Evolutionary conservation across 2,888 invertebrate species (phyloP).

Genomic region (Petrophora chlorosata): DNA sequence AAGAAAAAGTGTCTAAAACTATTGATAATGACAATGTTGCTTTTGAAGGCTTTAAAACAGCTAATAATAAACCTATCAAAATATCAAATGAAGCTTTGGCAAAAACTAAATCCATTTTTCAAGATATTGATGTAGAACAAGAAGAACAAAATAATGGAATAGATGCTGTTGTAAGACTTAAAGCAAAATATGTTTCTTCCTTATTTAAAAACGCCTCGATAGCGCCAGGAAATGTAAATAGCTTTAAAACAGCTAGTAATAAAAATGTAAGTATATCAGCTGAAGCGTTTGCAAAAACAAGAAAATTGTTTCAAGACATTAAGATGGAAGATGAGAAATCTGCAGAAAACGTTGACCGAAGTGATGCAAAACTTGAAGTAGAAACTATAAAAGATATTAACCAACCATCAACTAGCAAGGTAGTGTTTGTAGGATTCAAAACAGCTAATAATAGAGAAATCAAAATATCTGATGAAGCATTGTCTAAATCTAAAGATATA

Average conservation of each 20-base stretch:
- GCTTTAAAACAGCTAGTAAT: slow-evolving; percentile 67
- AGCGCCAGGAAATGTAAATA: slow-evolving; percentile 19
- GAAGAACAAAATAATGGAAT: not conserved
- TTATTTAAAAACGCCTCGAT: not conserved
- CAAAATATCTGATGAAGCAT: slow-evolving; percentile 47
- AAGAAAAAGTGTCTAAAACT: slow-evolving; percentile 24
- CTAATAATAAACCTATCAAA: slow-evolving; percentile 52
- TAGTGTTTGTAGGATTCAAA: slow-evolving; percentile 38
- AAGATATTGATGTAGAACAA: slow-evolving; percentile 34
- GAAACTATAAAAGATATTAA: not conserved
- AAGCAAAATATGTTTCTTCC: not conserved
- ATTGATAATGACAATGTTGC: not conserved
- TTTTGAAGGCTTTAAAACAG: slow-evolving; percentile 50
- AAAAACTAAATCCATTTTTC: slow-evolving; percentile 44
- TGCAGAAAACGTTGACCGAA: no score
- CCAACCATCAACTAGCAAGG: slow-evolving; percentile 1
- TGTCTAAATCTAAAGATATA: slow-evolving; percentile 48
- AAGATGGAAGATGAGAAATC: no score
- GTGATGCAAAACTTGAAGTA: not conserved
- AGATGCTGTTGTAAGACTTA: not conserved
- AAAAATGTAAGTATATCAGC: slow-evolving; percentile 59
- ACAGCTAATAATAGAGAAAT: slow-evolving; percentile 56
- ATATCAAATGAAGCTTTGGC: slow-evolving; percentile 42
- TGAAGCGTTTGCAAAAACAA: slow-evolving; percentile 47
- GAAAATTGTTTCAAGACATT: slow-evolving; percentile 41